Conservation (phyloP, 2,113 vertebrate species). For the Eublepharis macularius region DNA sequence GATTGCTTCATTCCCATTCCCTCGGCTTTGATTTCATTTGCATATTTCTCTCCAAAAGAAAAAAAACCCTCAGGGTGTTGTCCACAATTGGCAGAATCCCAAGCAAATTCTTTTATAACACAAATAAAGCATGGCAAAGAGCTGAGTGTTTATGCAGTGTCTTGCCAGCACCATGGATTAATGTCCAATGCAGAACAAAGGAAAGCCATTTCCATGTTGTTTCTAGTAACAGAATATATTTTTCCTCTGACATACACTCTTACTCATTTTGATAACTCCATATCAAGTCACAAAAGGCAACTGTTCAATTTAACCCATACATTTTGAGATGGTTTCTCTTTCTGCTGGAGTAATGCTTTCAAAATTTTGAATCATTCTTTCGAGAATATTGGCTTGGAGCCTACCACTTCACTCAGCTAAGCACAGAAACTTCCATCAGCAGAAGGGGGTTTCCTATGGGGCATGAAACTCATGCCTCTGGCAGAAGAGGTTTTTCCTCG, state of each 20-base stretch:
- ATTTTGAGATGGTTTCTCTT: too few relatives aligned
- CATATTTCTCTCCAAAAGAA: not conserved
- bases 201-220: not conserved
- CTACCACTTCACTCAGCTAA: too few relatives aligned
- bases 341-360: too few relatives aligned
- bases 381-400: too few relatives aligned
- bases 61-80: not conserved
- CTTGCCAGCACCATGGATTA: conserved; percentile 14
- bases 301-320: too few relatives aligned
- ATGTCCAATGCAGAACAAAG: conserved; percentile 22
- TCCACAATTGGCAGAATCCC: conserved; percentile 15
- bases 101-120: not conserved
- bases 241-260: not conserved
- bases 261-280: not conserved
- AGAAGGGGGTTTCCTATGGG: too few relatives aligned
- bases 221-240: conserved; percentile 16
- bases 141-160: conserved; percentile 3
- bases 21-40: not conserved
- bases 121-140: conserved; percentile 16
- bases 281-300: not conserved
- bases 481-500: too few relatives aligned
- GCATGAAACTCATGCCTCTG: too few relatives aligned
- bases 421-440: too few relatives aligned
- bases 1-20: not conserved
- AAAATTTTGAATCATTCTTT: too few relatives aligned